These are phyloP conservation scores for Darevskia nairensis DNA, from an alignment of 2,797 vertebrate genomes.

Conservation along the genomic window DNA sequence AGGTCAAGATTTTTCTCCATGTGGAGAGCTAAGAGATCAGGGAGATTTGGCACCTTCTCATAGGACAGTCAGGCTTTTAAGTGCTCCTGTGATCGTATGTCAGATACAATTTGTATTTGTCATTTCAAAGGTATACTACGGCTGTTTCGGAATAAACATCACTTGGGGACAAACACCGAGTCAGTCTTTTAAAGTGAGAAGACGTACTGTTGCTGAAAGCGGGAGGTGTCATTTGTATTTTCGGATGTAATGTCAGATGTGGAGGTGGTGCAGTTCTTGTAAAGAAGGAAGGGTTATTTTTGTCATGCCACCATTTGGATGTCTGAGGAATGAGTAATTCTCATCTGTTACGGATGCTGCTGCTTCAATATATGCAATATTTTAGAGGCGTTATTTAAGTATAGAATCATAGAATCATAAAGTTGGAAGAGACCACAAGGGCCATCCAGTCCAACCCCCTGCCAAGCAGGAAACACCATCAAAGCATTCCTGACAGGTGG, in stretches of 20 bases:
- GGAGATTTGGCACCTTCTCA: neutral
- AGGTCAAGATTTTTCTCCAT: no score
- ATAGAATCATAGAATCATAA: no score
- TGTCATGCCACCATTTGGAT: neutral
- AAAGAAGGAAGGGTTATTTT: conserved; percentile 24
- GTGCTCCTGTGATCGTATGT: no score
- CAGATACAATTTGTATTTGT: neutral
- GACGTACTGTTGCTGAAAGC: neutral
- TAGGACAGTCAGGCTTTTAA: neutral
- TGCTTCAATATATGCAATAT: neutral
- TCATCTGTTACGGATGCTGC: neutral
- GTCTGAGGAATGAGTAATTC: neutral
- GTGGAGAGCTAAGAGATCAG: neutral
- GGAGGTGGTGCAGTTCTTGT: conserved; percentile 3
- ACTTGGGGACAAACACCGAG: neutral
- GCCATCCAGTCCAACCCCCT: no score
- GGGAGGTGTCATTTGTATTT: conserved; percentile 10
- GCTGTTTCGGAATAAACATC: neutral
- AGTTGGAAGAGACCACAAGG: no score
- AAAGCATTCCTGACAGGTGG: no score
- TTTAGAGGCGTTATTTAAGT: neutral
- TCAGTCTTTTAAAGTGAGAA: neutral
- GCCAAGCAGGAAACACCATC: no score
- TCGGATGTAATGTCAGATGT: neutral
- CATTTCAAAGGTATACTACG: neutral